Base-by-base conservation (phyloP, 2,113 vertebrate species). In the Nyctibius bracteatus region DNA sequence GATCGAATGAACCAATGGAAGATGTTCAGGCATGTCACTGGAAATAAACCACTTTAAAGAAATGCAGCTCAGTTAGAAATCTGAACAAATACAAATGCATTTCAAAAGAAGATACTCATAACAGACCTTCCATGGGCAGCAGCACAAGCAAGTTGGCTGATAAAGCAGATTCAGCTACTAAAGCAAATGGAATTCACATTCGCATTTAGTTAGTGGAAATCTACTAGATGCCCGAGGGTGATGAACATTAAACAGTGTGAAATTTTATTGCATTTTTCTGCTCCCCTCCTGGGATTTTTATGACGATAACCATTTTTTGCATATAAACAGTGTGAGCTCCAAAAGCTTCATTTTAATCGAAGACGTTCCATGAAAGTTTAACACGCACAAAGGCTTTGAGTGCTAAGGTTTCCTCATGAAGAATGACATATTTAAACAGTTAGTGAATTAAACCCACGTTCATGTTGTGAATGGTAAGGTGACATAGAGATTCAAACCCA, bases 241-340 rank as follows among this genome's bases (percentile, higher is more conserved):
- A 97, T 83, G 92, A 97, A 90, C 96, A 98, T 97, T 97, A 98
- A 97, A 91, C 95, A 96, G 94, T 95, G 94, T 94, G 96, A 95
- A 96, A 92, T 96, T 97, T 95, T 92, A 97, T 94, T 96, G 88
- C 93, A 72, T 94, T 97, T 97, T 96, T 82, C 96, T 90, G 74
- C 63, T 79, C 79, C 87, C 93, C 94, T 96, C 96, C 86, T 79
- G 96, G 96, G 96, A 96, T 84, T 95, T 95, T 94, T 95, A 94
- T 74, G 85, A 95, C 4, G 18, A 95, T 92, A 94, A 95, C 74
- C 82, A 81, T 58, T 95, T 90, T 82, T 92, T 95, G 90, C 91
- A 94, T 94, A 93, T 61, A 92, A 96, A 96, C 91, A 96, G 81
- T 37, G 22, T 78, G 92, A 95, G 89, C 59, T 96, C 87, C 54